phyloP scores from a whole-genome alignment of 2,888 invertebrate species.

The Tinea trinotella region DNA sequence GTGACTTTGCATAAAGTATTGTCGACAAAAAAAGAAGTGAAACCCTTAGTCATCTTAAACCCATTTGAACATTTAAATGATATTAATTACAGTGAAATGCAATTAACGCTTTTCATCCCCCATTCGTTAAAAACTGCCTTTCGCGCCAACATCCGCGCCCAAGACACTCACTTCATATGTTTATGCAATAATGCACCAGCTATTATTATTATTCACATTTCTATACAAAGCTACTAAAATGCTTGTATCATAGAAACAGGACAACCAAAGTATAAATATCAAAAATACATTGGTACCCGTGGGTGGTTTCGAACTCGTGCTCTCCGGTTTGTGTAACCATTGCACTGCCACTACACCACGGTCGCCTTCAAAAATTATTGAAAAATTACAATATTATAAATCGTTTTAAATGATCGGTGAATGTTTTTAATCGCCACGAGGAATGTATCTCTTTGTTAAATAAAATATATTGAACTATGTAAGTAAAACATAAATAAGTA shows the following conservation, averaged over 20 bases:
- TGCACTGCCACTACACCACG: too few relatives aligned
- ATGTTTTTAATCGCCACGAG: background rate
- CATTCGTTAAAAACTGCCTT: conserved; percentile 65
- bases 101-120: conserved; percentile 64
- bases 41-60: background rate
- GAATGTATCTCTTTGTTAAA: too few relatives aligned
- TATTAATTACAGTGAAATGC: conserved; percentile 67
- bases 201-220: too few relatives aligned
- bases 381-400: background rate
- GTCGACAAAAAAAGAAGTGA: background rate
- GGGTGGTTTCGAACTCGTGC: too few relatives aligned
- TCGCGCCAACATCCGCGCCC: conserved; percentile 26
- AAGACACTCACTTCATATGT: background rate
- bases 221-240: too few relatives aligned
- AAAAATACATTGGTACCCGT: too few relatives aligned
- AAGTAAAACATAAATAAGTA: too few relatives aligned
- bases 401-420: background rate
- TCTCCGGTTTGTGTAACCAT: too few relatives aligned
- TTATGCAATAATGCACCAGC: conserved; percentile 3
- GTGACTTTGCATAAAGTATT: background rate
- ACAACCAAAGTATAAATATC: too few relatives aligned
- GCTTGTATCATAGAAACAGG: too few relatives aligned
- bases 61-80: conserved; percentile 46
- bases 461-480: too few relatives aligned
- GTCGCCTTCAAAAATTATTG: background rate